Evolutionary conservation across 1,140 invertebrate genomes (phyloP), one percentile per base, ranked within the genome.

Genomic region (Antheraea pernyi): DNA sequence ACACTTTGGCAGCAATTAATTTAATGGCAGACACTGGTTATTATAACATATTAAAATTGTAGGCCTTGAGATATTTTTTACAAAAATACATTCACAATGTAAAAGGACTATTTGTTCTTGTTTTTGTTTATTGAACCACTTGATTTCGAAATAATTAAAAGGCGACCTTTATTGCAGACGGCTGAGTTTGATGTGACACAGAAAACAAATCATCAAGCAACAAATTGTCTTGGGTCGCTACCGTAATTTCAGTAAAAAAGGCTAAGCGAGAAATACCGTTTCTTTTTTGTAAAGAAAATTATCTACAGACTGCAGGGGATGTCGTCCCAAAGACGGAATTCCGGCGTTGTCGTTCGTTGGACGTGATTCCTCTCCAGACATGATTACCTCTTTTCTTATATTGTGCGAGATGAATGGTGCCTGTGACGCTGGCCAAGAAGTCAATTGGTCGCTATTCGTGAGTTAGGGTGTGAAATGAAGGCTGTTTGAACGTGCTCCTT

Each of bases 331-430:
- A 71, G 73, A 77, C 84, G 87, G 87, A 89, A 89, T 88, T 89
- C 85, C 86, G 86, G 85, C 80, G 80, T 79, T 84, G 83, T 83
- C 76, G 78, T 74, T 82, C 81, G 80, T 82, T 80, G 84, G 76
- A 86, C 85, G 84, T 89, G 87, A 88, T 86, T 89, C 79, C 78
- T 81, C 75, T 77, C 77, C 70, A 81, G 83, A 78, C 78, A 81
- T 84, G 81, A 85, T 88, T 88, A 84, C 84, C 81, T 79, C 85
- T 85, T 86, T 88, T 87, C 82, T 87, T 85, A 85, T 80, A 84
- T 85, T 85, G 82, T 81, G 75, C 36, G 76, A 75, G 70, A 83
- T 85, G 82, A 88, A 88, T 86, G 69, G 81, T 75, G 58, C 69
- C 60, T 42, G 73, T 67, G 64, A 30, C 61, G 65, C 64, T 75